Percentiles rank a stretch among this genome's conserved stretches.
Evolutionary conservation across 2,113 vertebrate genomes (phyloP).

Genomic region (Syrmaticus mikado): DNA sequence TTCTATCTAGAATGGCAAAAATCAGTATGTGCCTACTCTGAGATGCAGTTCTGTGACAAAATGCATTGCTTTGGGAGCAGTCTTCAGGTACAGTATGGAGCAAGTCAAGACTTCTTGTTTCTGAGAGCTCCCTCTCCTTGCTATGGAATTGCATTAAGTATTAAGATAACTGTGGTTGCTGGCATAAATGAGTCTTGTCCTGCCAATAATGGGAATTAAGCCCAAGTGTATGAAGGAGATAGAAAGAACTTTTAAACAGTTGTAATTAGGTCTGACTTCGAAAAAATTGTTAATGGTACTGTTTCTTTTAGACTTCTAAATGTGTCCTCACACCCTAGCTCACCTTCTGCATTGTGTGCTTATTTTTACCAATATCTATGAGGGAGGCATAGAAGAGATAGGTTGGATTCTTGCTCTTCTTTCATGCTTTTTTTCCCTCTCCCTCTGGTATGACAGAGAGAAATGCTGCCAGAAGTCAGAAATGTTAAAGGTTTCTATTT

Average conservation of each 20-base stretch:
- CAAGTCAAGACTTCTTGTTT: slow-evolving; percentile 59
- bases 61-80: background rate
- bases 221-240: slow-evolving; percentile 37
- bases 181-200: slow-evolving; percentile 58
- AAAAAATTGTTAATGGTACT: background rate
- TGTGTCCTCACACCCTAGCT: background rate
- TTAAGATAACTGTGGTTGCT: slow-evolving; percentile 53
- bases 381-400: background rate
- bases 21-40: slow-evolving; percentile 23
- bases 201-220: slow-evolving; percentile 26
- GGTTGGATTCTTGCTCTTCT: background rate
- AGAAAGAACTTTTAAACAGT: slow-evolving; percentile 53
- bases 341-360: background rate
- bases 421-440: background rate
- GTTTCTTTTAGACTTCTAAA: slow-evolving; percentile 20
- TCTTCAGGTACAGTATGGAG: slow-evolving; percentile 40
- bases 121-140: slow-evolving; percentile 61
- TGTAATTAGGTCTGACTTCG: slow-evolving; percentile 40
- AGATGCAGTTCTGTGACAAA: slow-evolving; percentile 25
- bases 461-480: background rate
- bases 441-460: background rate
- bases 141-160: slow-evolving; percentile 48
- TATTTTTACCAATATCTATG: background rate
- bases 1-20: slow-evolving; percentile 40
- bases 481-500: background rate